A percentile compares a stretch with the other conserved stretches of the same genome.
Conservation (phyloP, 2,113 vertebrate species). For the Mustela nigripes region DNA sequence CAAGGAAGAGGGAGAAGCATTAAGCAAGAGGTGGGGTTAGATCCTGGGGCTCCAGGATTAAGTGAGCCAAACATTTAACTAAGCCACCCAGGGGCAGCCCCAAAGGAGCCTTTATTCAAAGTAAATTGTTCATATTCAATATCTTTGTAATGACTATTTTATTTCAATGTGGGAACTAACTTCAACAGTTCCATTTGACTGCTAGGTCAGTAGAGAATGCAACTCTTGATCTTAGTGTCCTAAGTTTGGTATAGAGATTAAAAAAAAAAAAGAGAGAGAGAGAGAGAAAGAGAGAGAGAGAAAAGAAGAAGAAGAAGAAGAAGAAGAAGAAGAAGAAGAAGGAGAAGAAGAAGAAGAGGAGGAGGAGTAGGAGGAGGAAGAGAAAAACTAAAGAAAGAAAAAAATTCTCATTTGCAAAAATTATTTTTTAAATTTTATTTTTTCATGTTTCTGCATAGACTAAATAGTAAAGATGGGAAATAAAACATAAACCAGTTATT, state of each 20-base stretch:
- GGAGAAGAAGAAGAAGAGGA: too few species aligned
- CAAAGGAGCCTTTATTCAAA: background rate
- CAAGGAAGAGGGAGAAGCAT: too few species aligned
- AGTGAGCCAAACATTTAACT: too few species aligned
- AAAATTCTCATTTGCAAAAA: background rate
- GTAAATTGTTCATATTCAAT: background rate
- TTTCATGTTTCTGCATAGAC: background rate
- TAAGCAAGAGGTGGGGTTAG: too few species aligned
- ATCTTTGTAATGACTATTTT: background rate
- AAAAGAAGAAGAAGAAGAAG: too few species aligned
- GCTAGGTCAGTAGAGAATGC: background rate
- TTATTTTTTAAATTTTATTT: background rate
- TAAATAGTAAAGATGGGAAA: background rate
- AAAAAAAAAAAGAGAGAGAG: too few species aligned
- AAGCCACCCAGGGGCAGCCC: too few species aligned
- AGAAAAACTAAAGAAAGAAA: background rate
- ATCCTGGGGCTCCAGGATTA: too few species aligned
- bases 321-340: too few species aligned
- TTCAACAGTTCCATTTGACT: background rate
- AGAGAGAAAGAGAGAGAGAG: too few species aligned
- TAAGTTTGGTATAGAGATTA: background rate
- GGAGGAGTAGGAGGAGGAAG: background rate
- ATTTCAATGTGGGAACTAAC: background rate
- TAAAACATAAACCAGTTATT: background rate
- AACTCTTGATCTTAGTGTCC: too few species aligned